These are phyloP conservation scores for Thumatha senex DNA, from an alignment of 2,888 invertebrate species.

Conservation along the genomic window DNA sequence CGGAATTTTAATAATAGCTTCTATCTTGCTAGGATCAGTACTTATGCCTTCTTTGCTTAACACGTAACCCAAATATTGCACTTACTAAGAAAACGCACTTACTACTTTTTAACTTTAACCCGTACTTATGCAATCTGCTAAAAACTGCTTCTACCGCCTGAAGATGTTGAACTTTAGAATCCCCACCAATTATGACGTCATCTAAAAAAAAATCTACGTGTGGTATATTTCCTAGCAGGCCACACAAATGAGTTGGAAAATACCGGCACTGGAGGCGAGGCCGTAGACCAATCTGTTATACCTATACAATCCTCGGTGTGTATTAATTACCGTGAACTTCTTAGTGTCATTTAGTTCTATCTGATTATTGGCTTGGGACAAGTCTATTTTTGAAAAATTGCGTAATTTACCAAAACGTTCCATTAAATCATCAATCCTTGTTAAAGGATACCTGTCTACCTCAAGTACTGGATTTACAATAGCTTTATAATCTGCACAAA, in stretches of 20 bases:
- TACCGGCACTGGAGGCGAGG: not conserved
- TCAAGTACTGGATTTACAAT: conserved; percentile 13
- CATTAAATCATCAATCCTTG: not conserved
- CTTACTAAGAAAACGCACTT: conserved; percentile 17
- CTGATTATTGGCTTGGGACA: too few relatives aligned
- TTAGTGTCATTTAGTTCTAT: conserved; percentile 18
- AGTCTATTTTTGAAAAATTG: conserved; percentile 19
- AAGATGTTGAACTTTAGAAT: not conserved
- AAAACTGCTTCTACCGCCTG: not conserved
- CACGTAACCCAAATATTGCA: conserved; percentile 16
- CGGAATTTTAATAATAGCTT: not conserved
- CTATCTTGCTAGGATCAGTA: conserved; percentile 10
- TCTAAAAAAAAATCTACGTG: conserved; percentile 11
- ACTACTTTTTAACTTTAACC: conserved; percentile 13
- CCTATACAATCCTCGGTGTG: too few relatives aligned
- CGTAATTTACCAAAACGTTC: too few relatives aligned
- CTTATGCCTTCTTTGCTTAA: conserved; percentile 10
- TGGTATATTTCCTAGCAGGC: too few relatives aligned
- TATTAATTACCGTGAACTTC: too few relatives aligned
- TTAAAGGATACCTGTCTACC: not conserved
- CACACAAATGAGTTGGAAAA: conserved; percentile 3
- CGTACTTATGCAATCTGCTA: not conserved
- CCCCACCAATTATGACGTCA: conserved; percentile 10
- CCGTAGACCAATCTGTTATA: conserved; percentile 19
- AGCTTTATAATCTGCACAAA: conserved; percentile 37